Percentiles rank a stretch among this genome's conserved stretches.
Conservation (phyloP, 2,113 vertebrate genomes). For the Trinectes maculatus region DNA sequence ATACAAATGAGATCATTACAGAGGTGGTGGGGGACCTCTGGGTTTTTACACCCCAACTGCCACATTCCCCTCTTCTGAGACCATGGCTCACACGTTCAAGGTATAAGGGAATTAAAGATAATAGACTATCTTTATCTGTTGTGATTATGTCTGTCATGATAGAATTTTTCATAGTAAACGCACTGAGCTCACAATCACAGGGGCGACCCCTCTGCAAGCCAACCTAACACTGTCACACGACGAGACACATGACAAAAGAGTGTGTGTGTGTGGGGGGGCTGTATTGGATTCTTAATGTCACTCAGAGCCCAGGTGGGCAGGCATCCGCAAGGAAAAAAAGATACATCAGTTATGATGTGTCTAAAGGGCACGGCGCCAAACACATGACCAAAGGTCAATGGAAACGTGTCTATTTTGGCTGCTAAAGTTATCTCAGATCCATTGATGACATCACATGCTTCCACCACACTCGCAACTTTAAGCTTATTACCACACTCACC, state of each 20-base stretch:
- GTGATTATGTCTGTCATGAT: slow-evolving; percentile 22
- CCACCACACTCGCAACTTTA: background rate
- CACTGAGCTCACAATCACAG: slow-evolving; percentile 23
- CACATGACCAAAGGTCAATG: slow-evolving; percentile 8
- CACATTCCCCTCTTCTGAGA: slow-evolving; percentile 11
- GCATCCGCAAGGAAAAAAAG: background rate
- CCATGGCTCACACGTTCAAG: background rate
- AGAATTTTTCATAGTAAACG: background rate
- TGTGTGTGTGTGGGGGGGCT: slow-evolving; percentile 9
- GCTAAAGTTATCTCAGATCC: slow-evolving; percentile 19
- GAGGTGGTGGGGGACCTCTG: slow-evolving; percentile 48
- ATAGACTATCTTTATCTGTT: slow-evolving; percentile 13
- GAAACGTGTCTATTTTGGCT: slow-evolving; percentile 7
- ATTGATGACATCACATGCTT: slow-evolving; percentile 5
- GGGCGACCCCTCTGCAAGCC: slow-evolving; percentile 17
- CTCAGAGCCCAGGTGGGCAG: slow-evolving; percentile 8
- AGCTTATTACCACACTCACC: background rate
- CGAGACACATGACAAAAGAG: slow-evolving; percentile 25
- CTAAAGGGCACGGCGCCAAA: slow-evolving; percentile 32
- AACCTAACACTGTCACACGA: background rate
- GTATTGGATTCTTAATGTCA: slow-evolving; percentile 31
- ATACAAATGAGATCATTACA: slow-evolving; percentile 80
- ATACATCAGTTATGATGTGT: slow-evolving; percentile 24
- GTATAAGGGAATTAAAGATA: slow-evolving; percentile 35
- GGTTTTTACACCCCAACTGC: slow-evolving; percentile 7